These are phyloP conservation scores for Lateolabrax maculatus DNA, from an alignment of 2,797 vertebrate genomes.

Conservation along the genomic window DNA sequence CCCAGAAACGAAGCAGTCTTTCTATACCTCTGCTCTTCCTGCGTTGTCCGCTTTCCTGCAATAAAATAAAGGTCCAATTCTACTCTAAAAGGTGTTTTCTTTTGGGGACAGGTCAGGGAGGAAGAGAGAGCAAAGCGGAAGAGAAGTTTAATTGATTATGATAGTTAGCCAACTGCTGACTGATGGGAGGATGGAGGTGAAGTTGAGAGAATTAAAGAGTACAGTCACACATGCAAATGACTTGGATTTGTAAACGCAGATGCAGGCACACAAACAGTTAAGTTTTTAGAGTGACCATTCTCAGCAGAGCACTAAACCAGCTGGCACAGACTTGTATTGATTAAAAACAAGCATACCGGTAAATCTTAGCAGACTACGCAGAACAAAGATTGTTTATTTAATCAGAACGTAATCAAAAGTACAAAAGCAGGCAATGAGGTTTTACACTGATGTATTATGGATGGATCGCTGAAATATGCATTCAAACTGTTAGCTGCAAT, in stretches of 20 bases:
- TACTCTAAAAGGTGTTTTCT: constrained; percentile 86
- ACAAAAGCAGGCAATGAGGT: background rate
- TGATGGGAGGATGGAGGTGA: constrained; percentile 43
- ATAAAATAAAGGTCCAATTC: constrained; percentile 80
- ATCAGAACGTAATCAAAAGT: background rate
- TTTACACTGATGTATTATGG: constrained; percentile 2
- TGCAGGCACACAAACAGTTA: background rate
- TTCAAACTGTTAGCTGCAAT: background rate
- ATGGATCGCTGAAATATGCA: constrained; percentile 8
- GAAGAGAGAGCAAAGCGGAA: constrained; percentile 75
- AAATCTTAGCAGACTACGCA: background rate
- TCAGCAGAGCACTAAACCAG: background rate
- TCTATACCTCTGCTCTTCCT: constrained; percentile 67
- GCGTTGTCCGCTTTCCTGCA: constrained; percentile 53
- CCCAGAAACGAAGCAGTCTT: constrained; percentile 92
- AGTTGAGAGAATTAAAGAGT: constrained; percentile 38
- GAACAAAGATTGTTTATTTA: constrained; percentile 5
- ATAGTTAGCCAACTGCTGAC: constrained; percentile 37
- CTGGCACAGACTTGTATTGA: background rate
- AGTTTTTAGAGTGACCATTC: background rate
- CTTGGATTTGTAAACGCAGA: background rate
- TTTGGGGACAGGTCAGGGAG: constrained; percentile 52
- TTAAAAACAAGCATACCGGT: background rate
- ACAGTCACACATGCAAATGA: background rate
- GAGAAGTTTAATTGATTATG: constrained; percentile 69